Base-by-base conservation (phyloP, 2,888 invertebrate genomes). In the Tinea trinotella region DNA sequence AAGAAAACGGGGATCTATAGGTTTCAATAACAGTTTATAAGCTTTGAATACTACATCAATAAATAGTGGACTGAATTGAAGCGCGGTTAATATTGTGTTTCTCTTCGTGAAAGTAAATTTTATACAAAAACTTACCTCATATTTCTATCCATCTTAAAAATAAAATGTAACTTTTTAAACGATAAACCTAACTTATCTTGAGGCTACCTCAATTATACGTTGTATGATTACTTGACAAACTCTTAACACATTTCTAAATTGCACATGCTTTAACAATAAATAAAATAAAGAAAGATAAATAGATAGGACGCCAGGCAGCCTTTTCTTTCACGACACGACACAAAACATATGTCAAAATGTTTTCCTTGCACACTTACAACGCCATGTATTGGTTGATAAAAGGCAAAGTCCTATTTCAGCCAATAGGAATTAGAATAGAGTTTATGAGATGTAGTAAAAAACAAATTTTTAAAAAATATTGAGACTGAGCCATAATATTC, bases 71-170 rank as follows among this genome's bases (percentile, higher is more conserved):
- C n/a, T n/a, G n/a, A n/a, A n/a, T n/a, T n/a, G n/a, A n/a, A n/a
- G n/a, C n/a, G n/a, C n/a, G n/a, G n/a, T n/a, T n/a, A n/a, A n/a
- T n/a, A n/a, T n/a, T n/a, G n/a, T n/a, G n/a, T 40, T 40, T 40
- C 15, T 15, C 12, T 40, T 40, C 7, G 40, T 17, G 46, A 52
- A 50, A 55, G 30, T 52, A 19, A 4, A 40, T 13, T 40, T 12
- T 15, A 24, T 24, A 40, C 15, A 46, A 64, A 65, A 62, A 60
- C 80, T 74, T 67, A 82, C 85, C 85, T 84, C 80, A 83, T 60
- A 64, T 74, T 83, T 65, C 82, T 78, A 65, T 82, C 82, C 80
- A 82, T 82, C 76, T 65, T 61, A 58, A 64, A 66, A 63, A 62
- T 40, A 54, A n/a, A 52, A 59, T 59, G 44, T 15, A 18, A 19